Evolutionary conservation across 2,113 vertebrate genomes (phyloP).

Genomic region (Baryphthengus martii): DNA sequence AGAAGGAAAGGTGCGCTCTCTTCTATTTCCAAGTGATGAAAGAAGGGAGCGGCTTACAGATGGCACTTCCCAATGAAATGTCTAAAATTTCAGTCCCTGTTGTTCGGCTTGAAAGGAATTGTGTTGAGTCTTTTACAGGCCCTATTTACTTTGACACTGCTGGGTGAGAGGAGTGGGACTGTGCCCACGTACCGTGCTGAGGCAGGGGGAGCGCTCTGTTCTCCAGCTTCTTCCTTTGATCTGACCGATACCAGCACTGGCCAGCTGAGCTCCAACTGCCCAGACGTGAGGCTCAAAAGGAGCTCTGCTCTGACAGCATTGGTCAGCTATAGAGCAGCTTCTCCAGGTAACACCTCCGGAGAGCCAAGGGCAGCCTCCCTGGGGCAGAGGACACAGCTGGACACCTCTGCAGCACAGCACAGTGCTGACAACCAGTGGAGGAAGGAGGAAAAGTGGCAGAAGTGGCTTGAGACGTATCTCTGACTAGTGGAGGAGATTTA

Average conservation of each 20-base stretch:
- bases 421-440: conserved; percentile 42
- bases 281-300: rapidly evolving
- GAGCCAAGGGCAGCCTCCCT: not conserved
- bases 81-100: not conserved
- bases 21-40: not conserved
- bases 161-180: not conserved
- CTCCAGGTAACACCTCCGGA: not conserved
- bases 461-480: not conserved
- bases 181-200: not conserved
- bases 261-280: not conserved
- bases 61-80: rapidly evolving
- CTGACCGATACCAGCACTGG: not conserved
- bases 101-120: not conserved
- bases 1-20: not conserved
- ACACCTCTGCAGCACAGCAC: not conserved
- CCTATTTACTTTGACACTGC: not conserved
- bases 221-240: not conserved
- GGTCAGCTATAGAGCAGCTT: not conserved
- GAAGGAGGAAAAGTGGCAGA: conserved; percentile 4
- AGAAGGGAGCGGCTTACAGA: not conserved
- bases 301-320: not conserved
- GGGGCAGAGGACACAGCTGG: not conserved
- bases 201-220: not conserved
- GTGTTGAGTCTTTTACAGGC: not conserved
- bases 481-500: not conserved